phyloP scores from a whole-genome alignment of 30 jellyfish, hydroid and myxozoan genomes.

The Catostylus mosaicus region DNA sequence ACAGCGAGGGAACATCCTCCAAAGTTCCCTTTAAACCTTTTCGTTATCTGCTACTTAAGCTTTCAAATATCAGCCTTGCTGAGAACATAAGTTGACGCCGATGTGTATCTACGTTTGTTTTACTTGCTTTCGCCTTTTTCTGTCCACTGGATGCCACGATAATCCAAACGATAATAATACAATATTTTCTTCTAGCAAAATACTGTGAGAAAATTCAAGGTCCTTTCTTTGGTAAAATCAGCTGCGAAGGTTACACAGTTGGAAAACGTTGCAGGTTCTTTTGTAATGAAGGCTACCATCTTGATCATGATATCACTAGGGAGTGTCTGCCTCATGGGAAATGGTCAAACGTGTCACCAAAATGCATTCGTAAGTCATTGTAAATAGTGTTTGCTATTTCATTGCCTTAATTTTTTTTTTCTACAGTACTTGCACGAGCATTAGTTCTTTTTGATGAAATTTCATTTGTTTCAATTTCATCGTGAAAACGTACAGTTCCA shows the following conservation, averaged over 20 bases:
- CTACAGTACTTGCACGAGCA: too few species aligned
- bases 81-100: too few species aligned
- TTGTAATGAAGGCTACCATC: conserved; percentile 73
- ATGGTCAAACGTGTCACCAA: conserved; percentile 72
- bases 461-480: too few species aligned
- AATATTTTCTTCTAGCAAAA: conserved; percentile 58
- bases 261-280: conserved; percentile 73
- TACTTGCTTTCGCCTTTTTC: not conserved
- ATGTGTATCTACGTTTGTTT: too few species aligned
- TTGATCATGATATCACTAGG: conserved; percentile 45
- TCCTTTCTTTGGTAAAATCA: conserved; percentile 70
- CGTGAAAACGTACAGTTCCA: too few species aligned
- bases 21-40: too few species aligned
- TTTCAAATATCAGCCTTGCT: too few species aligned
- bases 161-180: too few species aligned
- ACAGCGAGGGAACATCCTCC: too few species aligned
- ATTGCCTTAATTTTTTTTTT: too few species aligned
- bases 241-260: conserved; percentile 73
- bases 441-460: too few species aligned
- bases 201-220: conserved; percentile 61
- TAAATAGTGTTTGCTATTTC: not conserved
- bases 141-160: not conserved
- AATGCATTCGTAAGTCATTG: conserved; percentile 75
- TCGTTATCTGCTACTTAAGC: too few species aligned
- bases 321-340: conserved; percentile 71